Base-by-base conservation (phyloP, 2,113 vertebrate species). In the Edolisoma coerulescens region DNA sequence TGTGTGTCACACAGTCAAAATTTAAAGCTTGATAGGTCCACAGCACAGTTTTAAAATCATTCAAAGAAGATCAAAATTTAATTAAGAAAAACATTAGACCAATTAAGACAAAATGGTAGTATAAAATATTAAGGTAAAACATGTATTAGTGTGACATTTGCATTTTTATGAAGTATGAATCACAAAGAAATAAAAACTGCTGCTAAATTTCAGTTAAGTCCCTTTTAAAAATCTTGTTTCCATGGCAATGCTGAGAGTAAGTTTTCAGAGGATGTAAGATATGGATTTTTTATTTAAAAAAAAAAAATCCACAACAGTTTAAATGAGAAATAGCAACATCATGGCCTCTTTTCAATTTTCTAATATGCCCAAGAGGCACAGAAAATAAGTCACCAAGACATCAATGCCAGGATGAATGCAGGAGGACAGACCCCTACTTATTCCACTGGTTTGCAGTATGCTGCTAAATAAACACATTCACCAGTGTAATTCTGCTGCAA, bases 121-220 rank as follows among this genome's bases (percentile, higher is more conserved):
- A 97, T 98, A 97, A 98, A 98, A 98, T 97, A 98, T 98, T 98
- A 98, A 98, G 95, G 97, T 97, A 98, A 98, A 98, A 97, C 95
- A 98, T 86, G 95, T 97, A 98, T 98, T 98, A 98, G 95, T 91
- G 52, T 98, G 97, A 98, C 97, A 98, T 98, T 98, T 98, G 97
- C 98, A 98, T 98, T 98, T 98, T 98, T 97, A 98, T 98, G 95
- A 98, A 98, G 96, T 97, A 98, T 98, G 98, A 98, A 97, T 98
- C 97, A 98, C 97, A 97, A 97, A 97, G 97, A 98, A 98, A 97
- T 98, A 98, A 98, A 98, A 98, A 97, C 98, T 98, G 97, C 97
- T 97, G 95, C 95, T 97, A 98, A 98, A 98, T 98, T 98, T 98
- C 97, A 95, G 97, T 98, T 97, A 98, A 98, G 97, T 96, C 95